Percentiles rank a stretch among this genome's conserved stretches.
These are phyloP conservation scores for Celastrina argiolus DNA, from an alignment of 2,888 invertebrate species.

Conservation along the genomic window DNA sequence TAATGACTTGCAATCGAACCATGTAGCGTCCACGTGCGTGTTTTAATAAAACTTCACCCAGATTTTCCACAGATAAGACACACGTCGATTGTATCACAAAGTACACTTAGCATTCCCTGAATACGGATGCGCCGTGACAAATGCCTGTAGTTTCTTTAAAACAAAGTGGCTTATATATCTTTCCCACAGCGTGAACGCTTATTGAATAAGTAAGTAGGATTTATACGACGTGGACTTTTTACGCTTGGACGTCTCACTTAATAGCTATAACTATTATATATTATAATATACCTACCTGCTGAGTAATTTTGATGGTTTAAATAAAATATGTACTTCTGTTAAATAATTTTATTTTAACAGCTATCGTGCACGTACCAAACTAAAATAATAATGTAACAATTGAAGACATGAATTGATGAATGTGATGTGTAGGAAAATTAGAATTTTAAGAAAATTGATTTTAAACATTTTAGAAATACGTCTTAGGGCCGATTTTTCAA, in stretches of 20 bases:
- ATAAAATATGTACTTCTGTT: too few relatives aligned
- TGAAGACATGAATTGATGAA: too few relatives aligned
- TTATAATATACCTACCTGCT: too few relatives aligned
- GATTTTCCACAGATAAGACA: slow-evolving; percentile 8
- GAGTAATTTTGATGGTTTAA: too few relatives aligned
- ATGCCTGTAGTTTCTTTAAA: slow-evolving; percentile 64
- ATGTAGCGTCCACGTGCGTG: slow-evolving; percentile 4
- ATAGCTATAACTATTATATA: background rate
- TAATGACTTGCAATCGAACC: slow-evolving; percentile 5
- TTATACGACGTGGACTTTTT: slow-evolving; percentile 41
- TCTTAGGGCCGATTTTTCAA: too few relatives aligned
- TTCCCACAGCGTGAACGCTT: slow-evolving; percentile 67
- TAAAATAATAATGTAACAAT: too few relatives aligned
- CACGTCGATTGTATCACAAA: slow-evolving; percentile 28
- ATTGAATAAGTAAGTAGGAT: slow-evolving; percentile 68
- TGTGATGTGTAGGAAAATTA: too few relatives aligned
- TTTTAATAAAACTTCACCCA: background rate
- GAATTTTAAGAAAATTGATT: too few relatives aligned
- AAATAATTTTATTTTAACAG: too few relatives aligned
- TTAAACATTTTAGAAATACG: too few relatives aligned
- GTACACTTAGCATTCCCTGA: slow-evolving; percentile 48
- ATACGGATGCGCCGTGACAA: slow-evolving; percentile 65
- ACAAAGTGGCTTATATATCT: slow-evolving; percentile 69
- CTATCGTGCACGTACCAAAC: too few relatives aligned
- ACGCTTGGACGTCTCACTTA: slow-evolving; percentile 24